Evolutionary conservation across 1,140 invertebrate genomes (phyloP), one percentile per base, ranked within the genome.

Genomic region (Geopemphigus sp.): DNA sequence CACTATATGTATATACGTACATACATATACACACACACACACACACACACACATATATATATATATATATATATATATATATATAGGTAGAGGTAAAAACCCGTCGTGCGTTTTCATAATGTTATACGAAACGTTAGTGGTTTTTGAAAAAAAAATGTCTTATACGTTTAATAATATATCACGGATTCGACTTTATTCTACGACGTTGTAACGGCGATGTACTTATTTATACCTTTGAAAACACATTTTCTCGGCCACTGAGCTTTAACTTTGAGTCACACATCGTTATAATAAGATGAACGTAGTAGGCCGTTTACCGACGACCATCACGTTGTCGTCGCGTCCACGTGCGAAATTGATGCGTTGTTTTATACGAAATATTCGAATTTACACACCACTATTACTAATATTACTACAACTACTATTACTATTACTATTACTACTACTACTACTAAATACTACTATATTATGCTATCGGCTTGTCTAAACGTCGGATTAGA

Each of bases 261-360:
- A n/a, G 64, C 14, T 50, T 50, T 50, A 24, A 68, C n/a, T 68
- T 68, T 68, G 45, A 39, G 47, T 68, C 66, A 4, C 66, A 4
- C 66, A 8, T 68, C 45, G 66, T 68, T 50, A 68, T 22, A 11
- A 14, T n/a, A 10, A 6, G 45, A 39, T 39, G 8, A 39, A 39
- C 32, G 32, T 39, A 8, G 32, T 39, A 39, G 32, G 47, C 22
- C 39, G 39, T 66, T 22, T 50, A 47, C 5, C 12, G 12, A 15
- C 5, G 15, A 39, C 32, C 10, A 12, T 50, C 39, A 26, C n/a
- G 32, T 39, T 11, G 11, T 54, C 53, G n/a, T n/a, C n/a, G n/a
- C n/a, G n/a, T 54, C 19, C 10, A 1, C 61, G 29, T 47, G 64
- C 22, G 45, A 68, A 50, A 50, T 50, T 45, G 14, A 24, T 15